Evolutionary conservation across 2,113 vertebrate genomes (phyloP).

Genomic region (Proterorhinus semilunaris): DNA sequence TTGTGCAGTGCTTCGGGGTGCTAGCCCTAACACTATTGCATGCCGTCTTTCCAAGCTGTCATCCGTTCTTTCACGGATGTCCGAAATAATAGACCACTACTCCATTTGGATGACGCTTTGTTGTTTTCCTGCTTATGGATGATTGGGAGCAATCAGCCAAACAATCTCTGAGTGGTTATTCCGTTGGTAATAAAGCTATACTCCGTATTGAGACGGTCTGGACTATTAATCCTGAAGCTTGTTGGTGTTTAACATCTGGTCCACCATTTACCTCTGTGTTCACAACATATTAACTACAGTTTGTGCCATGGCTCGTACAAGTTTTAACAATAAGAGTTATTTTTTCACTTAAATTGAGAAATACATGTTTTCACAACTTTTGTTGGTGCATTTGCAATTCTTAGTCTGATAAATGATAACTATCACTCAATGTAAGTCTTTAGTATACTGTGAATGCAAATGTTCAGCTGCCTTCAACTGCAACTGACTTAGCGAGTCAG

Average conservation of each 20-base stretch:
- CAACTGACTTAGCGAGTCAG: conserved; percentile 1
- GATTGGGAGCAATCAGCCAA: conserved; percentile 4
- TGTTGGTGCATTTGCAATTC: too few species aligned
- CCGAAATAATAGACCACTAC: not conserved
- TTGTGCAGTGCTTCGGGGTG: too few species aligned
- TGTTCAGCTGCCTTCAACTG: not conserved
- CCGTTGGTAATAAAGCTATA: not conserved
- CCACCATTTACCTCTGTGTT: not conserved
- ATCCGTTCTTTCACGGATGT: too few species aligned
- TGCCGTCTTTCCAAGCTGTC: too few species aligned
- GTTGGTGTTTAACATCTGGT: not conserved
- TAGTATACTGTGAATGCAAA: not conserved
- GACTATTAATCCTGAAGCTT: not conserved
- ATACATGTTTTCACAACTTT: too few species aligned
- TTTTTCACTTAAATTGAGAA: too few species aligned
- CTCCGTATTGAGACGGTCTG: not conserved
- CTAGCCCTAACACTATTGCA: too few species aligned
- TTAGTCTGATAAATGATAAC: too few species aligned
- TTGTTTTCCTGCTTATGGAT: not conserved
- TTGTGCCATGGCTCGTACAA: too few species aligned
- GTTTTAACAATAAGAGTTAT: too few species aligned
- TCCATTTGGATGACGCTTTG: conserved; percentile 5
- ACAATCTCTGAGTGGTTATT: conserved; percentile 8
- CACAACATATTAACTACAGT: not conserved
- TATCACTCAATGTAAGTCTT: too few species aligned